Evolutionary conservation across 1,140 invertebrate genomes (phyloP).

Genomic region (Conopomorpha cramerella): DNA sequence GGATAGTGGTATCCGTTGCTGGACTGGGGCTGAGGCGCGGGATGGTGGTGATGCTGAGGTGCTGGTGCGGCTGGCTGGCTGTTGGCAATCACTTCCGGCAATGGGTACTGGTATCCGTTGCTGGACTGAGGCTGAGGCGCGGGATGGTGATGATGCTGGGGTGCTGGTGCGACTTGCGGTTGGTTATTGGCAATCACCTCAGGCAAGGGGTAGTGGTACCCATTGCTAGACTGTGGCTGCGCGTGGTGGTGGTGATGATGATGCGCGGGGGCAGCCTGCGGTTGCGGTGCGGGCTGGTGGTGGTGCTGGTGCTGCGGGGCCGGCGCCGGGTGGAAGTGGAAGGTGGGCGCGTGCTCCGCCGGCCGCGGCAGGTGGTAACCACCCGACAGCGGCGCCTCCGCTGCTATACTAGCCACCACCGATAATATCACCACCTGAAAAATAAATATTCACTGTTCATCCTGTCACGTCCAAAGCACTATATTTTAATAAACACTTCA

Average conservation of each 20-base stretch:
- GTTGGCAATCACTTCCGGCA: background rate
- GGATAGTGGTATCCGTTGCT: too few species aligned
- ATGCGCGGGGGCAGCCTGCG: slow-evolving; percentile 1
- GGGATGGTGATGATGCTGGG: slow-evolving; percentile 8
- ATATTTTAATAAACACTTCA: background rate
- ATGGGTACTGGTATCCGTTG: slow-evolving; percentile 3
- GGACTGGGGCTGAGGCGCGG: too few species aligned
- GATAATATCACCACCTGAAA: slow-evolving; percentile 36
- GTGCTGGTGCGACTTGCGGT: slow-evolving; percentile 8
- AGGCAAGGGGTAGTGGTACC: slow-evolving; percentile 1
- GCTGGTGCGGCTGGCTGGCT: slow-evolving; percentile 6
- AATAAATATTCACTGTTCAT: slow-evolving; percentile 2
- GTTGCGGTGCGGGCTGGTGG: slow-evolving; percentile 4
- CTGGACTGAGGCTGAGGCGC: slow-evolving; percentile 7
- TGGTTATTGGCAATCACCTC: slow-evolving; percentile 6
- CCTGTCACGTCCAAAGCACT: background rate
- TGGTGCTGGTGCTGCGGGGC: slow-evolving; percentile 6
- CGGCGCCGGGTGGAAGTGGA: slow-evolving; percentile 16
- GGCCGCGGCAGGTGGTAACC: slow-evolving; percentile 38
- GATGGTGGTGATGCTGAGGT: slow-evolving; percentile 7
- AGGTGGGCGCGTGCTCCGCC: slow-evolving; percentile 18
- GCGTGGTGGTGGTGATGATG: slow-evolving; percentile 4
- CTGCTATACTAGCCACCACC: slow-evolving; percentile 23
- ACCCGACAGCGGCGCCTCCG: slow-evolving; percentile 40
- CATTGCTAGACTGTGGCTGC: slow-evolving; percentile 2